Conservation (phyloP, 2,888 invertebrate genomes). For the Unio pictorum region DNA sequence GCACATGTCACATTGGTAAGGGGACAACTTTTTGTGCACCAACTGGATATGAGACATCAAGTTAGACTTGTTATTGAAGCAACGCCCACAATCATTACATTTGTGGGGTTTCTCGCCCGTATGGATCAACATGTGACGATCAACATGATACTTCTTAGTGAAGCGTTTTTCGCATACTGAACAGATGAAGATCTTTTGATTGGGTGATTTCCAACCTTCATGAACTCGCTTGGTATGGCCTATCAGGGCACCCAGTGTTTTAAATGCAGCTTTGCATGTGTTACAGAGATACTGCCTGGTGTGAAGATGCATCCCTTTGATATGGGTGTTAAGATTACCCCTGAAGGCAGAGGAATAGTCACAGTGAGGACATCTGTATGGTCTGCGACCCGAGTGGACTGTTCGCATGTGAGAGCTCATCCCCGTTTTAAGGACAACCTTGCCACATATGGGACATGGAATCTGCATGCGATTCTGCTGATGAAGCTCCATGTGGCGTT, state of each 20-base stretch:
- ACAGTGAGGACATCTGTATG: slow-evolving; percentile 67
- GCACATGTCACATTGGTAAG: slow-evolving; percentile 67
- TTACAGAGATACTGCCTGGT: slow-evolving; percentile 65
- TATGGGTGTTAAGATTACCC: slow-evolving; percentile 67
- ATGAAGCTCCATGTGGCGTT: slow-evolving; percentile 65
- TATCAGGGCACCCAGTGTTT: slow-evolving; percentile 66
- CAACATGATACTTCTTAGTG: slow-evolving; percentile 68
- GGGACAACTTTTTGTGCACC: slow-evolving; percentile 63
- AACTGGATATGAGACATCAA: slow-evolving; percentile 66
- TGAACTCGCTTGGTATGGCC: slow-evolving; percentile 67
- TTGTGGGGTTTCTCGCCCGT: slow-evolving; percentile 66
- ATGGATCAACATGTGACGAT: slow-evolving; percentile 65
- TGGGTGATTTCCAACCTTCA: slow-evolving; percentile 67
- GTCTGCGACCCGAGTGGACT: slow-evolving; percentile 66
- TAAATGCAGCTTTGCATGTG: slow-evolving; percentile 66
- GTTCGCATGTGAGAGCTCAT: slow-evolving; percentile 68
- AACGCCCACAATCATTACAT: slow-evolving; percentile 65
- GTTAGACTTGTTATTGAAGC: slow-evolving; percentile 68
- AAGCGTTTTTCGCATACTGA: slow-evolving; percentile 67
- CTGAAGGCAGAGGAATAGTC: slow-evolving; percentile 66
- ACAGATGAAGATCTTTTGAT: slow-evolving; percentile 67
- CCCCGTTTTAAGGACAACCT: slow-evolving; percentile 65
- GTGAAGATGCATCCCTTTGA: slow-evolving; percentile 66
- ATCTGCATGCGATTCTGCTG: slow-evolving; percentile 67
- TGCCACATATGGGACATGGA: slow-evolving; percentile 65